A percentile compares a stretch with the other conserved stretches of the same genome.
These are phyloP conservation scores for Cyclura pinguis DNA, from an alignment of 2,797 vertebrate genomes.

Conservation along the genomic window DNA sequence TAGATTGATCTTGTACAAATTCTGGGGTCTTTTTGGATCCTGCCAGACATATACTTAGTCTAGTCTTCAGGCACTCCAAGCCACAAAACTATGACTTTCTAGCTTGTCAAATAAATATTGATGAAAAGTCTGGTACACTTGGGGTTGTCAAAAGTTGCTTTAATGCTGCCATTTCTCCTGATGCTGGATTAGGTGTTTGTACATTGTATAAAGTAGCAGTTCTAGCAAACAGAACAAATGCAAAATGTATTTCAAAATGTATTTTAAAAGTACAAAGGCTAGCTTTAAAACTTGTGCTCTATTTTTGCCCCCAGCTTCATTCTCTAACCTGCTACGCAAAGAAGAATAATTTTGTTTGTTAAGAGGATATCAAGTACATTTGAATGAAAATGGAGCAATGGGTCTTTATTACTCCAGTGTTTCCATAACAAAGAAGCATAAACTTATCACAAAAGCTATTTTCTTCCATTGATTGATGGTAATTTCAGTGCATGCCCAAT, in stretches of 20 bases:
- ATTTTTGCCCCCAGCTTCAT: not conserved
- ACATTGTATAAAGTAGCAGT: not conserved
- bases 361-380: not conserved
- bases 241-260: not conserved
- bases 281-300: not conserved
- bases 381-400: slow-evolving; percentile 25
- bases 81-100: not conserved
- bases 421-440: slow-evolving; percentile 31
- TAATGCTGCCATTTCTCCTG: not conserved
- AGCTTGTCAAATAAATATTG: not conserved
- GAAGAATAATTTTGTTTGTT: not conserved
- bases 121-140: not conserved
- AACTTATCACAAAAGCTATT: slow-evolving; percentile 9
- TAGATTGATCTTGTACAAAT: not conserved
- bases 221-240: not conserved
- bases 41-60: not conserved
- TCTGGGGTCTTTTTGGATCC: not conserved
- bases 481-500: slow-evolving; percentile 28
- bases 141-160: not conserved
- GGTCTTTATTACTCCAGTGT: slow-evolving; percentile 28
- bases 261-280: not conserved
- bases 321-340: slow-evolving; percentile 12
- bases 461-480: slow-evolving; percentile 30
- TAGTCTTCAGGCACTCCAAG: not conserved
- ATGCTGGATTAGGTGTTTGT: not conserved